A percentile compares a stretch with the other conserved stretches of the same genome.
Conservation (phyloP, 1,140 invertebrate species). For the Aphelenchoides besseyi region DNA sequence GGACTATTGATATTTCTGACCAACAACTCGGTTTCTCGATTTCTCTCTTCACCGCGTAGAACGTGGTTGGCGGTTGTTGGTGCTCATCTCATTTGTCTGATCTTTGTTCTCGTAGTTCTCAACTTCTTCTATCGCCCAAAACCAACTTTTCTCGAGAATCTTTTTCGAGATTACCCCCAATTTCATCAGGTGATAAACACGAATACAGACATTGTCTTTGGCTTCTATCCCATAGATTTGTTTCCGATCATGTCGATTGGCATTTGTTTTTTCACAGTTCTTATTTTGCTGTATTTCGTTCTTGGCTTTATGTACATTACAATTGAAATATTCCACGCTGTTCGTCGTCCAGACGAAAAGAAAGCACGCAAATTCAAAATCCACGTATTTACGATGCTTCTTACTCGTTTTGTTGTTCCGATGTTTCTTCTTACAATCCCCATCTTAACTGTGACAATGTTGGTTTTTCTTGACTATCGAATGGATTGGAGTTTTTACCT, state of each 20-base stretch:
- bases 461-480: not conserved
- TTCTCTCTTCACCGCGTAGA: not conserved
- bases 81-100: not conserved
- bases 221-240: not conserved
- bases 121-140: slow-evolving; percentile 1
- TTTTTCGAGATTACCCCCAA: slow-evolving; percentile 2
- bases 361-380: not conserved
- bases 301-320: not conserved
- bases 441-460: not conserved
- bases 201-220: not conserved
- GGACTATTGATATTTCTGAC: slow-evolving; percentile 5
- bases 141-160: not conserved
- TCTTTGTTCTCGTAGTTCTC: not conserved
- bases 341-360: not conserved
- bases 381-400: not conserved
- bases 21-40: not conserved
- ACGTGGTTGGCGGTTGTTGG: not conserved
- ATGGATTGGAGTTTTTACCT: not conserved
- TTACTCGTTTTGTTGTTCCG: not conserved
- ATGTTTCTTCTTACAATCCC: slow-evolving; percentile 6
- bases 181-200: not conserved
- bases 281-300: not conserved
- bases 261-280: not conserved
- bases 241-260: slow-evolving; percentile 9
- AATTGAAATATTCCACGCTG: not conserved